Evolutionary conservation across 2,797 vertebrate genomes (phyloP), one percentile per base, ranked within the genome.

Genomic region (Lepidocolaptes lacrymiger): DNA sequence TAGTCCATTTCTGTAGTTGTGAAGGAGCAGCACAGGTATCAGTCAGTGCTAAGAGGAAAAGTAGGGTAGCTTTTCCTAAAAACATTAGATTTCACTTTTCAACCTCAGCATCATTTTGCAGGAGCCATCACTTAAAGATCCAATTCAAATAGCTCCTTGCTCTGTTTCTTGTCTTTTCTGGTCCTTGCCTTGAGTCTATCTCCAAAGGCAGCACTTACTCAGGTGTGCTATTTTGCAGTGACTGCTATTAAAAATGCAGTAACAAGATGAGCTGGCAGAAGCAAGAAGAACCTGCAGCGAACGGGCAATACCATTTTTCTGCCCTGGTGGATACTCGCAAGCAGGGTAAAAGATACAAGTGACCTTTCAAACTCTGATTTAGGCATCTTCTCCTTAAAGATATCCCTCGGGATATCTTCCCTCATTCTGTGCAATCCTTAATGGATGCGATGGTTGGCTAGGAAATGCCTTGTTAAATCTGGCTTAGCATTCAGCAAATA

Each of bases 401-500:
- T 85, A 15, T 80, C 73, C 75, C 68, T 62, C 46, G 79, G 71
- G 61, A 83, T 41, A 27, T 51, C 30, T 81, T 89, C 46, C 49
- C 56, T 43, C 27, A 48, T 88, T 88, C 64, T 83, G 49, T 72
- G 23, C 46, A 28, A 58, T 88, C 78, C 78, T 88, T 85, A 95
- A 92, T 66, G 58, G 28, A 84, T 62, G 37, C 0, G 0, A 48
- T 21, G 20, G 43, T 20, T 92, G 80, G 75, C 89, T 93, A 94
- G 64, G 81, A 94, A 95, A 58, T 83, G 62, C 32, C 81, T 89
- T 81, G 27, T 88, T 89, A 92, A 75, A 85, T 72, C 81, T 91
- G 62, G 18, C 58, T 91, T 69, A 63, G 51, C 39, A 77, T 77
- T 89, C 89, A 89, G 64, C 68, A 94, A 97, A 95, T 75, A 94